Evolutionary conservation across 2,113 vertebrate species (phyloP).

Genomic region (Murina feae): DNA sequence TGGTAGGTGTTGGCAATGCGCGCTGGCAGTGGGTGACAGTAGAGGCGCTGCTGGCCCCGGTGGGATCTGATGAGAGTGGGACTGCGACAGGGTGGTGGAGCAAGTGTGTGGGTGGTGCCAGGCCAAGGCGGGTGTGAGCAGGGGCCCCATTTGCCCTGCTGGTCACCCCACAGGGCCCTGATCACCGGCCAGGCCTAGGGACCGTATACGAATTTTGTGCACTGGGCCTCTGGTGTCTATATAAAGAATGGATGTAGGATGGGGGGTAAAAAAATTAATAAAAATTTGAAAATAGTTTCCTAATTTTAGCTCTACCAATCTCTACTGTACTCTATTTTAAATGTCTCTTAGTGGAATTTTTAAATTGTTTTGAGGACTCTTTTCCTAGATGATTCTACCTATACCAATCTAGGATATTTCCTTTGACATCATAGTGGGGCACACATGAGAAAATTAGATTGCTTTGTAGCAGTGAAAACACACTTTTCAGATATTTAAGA

Average conservation of each 20-base stretch:
- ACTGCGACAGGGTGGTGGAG: too few species aligned
- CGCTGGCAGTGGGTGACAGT: too few species aligned
- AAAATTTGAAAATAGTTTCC: background rate
- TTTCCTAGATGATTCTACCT: background rate
- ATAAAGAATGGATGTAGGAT: background rate
- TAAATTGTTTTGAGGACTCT: background rate
- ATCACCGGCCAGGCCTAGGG: too few species aligned
- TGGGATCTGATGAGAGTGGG: too few species aligned
- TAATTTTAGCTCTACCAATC: background rate
- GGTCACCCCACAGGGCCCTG: too few species aligned
- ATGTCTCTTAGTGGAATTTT: background rate
- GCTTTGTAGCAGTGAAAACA: background rate
- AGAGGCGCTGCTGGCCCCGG: too few species aligned
- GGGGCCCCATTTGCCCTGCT: too few species aligned
- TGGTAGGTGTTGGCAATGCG: too few species aligned
- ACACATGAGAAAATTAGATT: background rate
- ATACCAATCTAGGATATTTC: background rate
- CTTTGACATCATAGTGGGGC: background rate
- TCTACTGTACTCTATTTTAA: background rate
- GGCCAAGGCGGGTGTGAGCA: too few species aligned
- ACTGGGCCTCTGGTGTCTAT: too few species aligned
- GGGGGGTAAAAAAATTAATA: background rate
- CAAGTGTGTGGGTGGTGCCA: too few species aligned
- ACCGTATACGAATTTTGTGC: too few species aligned
- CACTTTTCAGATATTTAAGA: background rate